Evolutionary conservation across 2,888 invertebrate species (phyloP).

Genomic region (Hypselothyrea guttata): DNA sequence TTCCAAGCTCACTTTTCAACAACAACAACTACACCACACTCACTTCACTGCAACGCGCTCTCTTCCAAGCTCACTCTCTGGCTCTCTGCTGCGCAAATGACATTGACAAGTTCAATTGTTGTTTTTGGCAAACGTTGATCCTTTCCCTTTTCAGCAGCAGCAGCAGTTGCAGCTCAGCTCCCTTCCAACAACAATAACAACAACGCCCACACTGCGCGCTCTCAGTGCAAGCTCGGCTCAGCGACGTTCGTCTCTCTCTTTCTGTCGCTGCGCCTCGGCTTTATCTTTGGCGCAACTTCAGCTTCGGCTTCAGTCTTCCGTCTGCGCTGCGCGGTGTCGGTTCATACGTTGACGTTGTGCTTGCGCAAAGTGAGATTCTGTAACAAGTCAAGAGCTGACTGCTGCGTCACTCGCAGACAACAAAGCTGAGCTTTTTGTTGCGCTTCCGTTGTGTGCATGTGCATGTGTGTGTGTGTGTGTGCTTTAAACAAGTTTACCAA

Average conservation of each 20-base stretch:
- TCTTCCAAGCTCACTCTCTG: neutral
- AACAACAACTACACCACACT: too few species aligned
- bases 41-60: neutral
- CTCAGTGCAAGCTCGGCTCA: conserved; percentile 21
- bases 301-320: conserved; percentile 58
- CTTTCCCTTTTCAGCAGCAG: conserved; percentile 40
- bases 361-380: conserved; percentile 7
- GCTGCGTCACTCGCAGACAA: conserved; percentile 36
- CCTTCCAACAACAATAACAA: conserved; percentile 18
- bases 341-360: conserved; percentile 34
- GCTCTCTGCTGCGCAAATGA: conserved; percentile 13
- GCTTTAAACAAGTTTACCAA: conserved; percentile 63
- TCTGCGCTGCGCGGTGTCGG: conserved; percentile 54
- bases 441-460: conserved; percentile 34
- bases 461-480: conserved; percentile 16
- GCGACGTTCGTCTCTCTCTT: conserved; percentile 31
- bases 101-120: conserved; percentile 28
- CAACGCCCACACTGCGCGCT: conserved; percentile 22
- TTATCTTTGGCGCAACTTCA: conserved; percentile 51
- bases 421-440: conserved; percentile 48
- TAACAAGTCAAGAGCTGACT: conserved; percentile 34
- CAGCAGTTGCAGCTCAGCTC: conserved; percentile 2
- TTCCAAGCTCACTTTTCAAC: too few species aligned
- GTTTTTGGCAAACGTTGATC: conserved; percentile 36
- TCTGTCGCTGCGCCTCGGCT: conserved; percentile 24